Base-by-base conservation (phyloP, 1,140 invertebrate species). In the Bombus turneri region DNA sequence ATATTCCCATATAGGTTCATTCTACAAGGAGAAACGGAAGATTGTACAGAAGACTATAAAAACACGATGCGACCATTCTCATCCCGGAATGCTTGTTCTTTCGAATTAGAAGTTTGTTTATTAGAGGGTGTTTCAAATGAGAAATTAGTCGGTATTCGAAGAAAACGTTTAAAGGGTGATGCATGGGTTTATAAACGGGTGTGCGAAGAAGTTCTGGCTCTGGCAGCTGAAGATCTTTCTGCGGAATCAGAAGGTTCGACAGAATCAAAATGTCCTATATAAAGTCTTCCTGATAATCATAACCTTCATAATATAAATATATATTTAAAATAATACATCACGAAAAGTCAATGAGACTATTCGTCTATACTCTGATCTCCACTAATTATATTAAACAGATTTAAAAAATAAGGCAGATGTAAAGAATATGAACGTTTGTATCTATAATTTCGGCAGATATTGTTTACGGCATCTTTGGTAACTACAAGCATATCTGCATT, bases 181-280 rank as follows among this genome's bases (percentile, higher is more conserved):
- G 96, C 97, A 5, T 98, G 98, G 97, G 96, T 97, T 81, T 98
- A 98, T 92, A 98, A 98, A 93, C 96, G 96, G 84, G 96, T 98
- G n/a, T 98, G 97, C 91, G 98, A 98, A 94, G 97, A 98, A 94
- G 96, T 98, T 59, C 95, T 98, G 47, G 96, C 95, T 66, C 93
- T 97, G 81, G 96, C 96, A 62, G 93, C 95, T 37, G 93, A 94
- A n/a, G 94, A 95, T 85, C 87, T 92, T 25, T 81, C 90, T 22
- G 76, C 77, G 12, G 86, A 91, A 78, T 62, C 91, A 28, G 88
- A 90, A 31, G 78, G 85, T 72, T 85, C 90, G 28, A 90, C 88
- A 12, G 93, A 93, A 75, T 94, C 91, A 2, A 94, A 95, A 37
- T 94, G 90, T 85, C 93, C 94, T 69, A 94, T 94, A 76, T 94